Evolutionary conservation across 64 coral and sea anemone species (phyloP).

Genomic region (Acropora tenuis): DNA sequence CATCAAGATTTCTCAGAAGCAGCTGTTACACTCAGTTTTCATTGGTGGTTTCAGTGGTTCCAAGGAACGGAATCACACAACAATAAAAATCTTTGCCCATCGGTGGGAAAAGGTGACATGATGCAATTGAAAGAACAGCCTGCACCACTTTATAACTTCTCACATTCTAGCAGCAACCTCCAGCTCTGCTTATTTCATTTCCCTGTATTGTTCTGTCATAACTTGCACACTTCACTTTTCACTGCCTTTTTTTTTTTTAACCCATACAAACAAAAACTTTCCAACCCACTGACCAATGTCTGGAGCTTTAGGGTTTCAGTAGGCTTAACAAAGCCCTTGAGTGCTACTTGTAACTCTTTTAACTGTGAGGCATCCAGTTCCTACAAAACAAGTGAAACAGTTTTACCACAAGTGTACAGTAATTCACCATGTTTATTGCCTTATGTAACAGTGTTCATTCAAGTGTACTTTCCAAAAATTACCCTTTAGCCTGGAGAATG

Average conservation of each 20-base stretch:
- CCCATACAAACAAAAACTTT: background rate
- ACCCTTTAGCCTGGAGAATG: background rate
- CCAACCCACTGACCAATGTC: slow-evolving; percentile 71
- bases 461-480: background rate
- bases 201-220: no score
- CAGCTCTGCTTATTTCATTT: no score
- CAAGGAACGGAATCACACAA: no score
- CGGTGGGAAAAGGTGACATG: no score
- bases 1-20: no score
- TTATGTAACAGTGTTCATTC: background rate
- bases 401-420: no score
- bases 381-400: slow-evolving; percentile 6
- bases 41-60: no score
- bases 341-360: slow-evolving; percentile 82
- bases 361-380: slow-evolving; percentile 66
- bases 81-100: no score
- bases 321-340: slow-evolving; percentile 79
- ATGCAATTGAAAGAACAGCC: no score
- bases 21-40: no score
- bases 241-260: background rate
- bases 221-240: background rate
- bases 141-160: no score
- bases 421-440: background rate
- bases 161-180: no score
- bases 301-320: slow-evolving; percentile 91